Conservation (phyloP, 2,888 invertebrate species). For the Acleris laterana region DNA sequence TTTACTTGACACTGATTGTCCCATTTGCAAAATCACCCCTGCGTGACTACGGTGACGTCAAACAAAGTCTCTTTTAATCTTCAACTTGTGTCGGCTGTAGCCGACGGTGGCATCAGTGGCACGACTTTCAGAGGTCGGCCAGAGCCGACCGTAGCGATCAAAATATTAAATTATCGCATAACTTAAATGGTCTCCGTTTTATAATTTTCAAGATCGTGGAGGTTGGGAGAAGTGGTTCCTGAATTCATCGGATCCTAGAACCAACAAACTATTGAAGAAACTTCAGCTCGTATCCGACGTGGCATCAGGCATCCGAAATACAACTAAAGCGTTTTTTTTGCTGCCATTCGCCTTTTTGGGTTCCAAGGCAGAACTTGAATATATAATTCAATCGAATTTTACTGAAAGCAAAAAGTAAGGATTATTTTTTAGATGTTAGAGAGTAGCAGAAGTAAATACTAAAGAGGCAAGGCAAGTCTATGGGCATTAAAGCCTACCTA, state of each 20-base stretch:
- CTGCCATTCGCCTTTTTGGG: slow-evolving; percentile 92
- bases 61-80: too few relatives aligned
- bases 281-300: slow-evolving; percentile 88
- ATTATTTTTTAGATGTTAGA: background rate
- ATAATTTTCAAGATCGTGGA: slow-evolving; percentile 85
- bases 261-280: slow-evolving; percentile 86
- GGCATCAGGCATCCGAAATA: slow-evolving; percentile 88
- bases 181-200: background rate
- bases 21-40: too few relatives aligned
- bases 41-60: too few relatives aligned
- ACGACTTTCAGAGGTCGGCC: too few relatives aligned
- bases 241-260: slow-evolving; percentile 87
- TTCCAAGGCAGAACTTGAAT: slow-evolving; percentile 88
- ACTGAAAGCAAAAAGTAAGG: slow-evolving; percentile 72
- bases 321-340: slow-evolving; percentile 90
- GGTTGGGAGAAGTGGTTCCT: slow-evolving; percentile 91
- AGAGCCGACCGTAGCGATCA: too few relatives aligned
- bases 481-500: too few relatives aligned
- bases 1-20: too few relatives aligned
- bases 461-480: too few relatives aligned
- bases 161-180: too few relatives aligned
- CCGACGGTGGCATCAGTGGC: too few relatives aligned
- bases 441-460: too few relatives aligned
- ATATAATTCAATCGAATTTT: slow-evolving; percentile 89
- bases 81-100: too few relatives aligned